phyloP scores from a whole-genome alignment of 2,888 invertebrate species.

The Lacanobia oleracea region DNA sequence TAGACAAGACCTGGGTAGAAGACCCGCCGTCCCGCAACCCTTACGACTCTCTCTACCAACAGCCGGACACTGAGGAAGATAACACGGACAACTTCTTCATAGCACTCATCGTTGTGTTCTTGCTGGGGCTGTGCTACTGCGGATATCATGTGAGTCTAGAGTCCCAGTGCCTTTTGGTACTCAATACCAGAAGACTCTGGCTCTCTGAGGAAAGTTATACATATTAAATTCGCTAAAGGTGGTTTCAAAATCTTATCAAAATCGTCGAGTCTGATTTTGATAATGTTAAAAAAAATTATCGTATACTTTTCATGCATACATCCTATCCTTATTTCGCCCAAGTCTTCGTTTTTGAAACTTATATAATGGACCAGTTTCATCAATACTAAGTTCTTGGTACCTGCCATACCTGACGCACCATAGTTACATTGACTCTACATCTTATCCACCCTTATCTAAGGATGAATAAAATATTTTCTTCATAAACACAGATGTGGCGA shows the following conservation, averaged over 20 bases:
- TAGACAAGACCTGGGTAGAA: conserved; percentile 95
- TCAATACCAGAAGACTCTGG: not conserved
- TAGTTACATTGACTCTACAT: not conserved
- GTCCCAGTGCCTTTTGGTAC: no score
- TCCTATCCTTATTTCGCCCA: not conserved
- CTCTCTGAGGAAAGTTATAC: not conserved
- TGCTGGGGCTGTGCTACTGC: conserved; percentile 90
- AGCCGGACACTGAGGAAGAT: conserved; percentile 94
- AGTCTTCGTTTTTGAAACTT: not conserved
- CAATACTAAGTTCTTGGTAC: not conserved
- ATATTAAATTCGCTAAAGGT: no score
- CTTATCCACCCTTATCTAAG: not conserved
- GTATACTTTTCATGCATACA: not conserved
- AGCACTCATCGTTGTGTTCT: conserved; percentile 93
- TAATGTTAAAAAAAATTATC: no score
- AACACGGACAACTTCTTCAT: conserved; percentile 95
- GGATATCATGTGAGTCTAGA: conserved; percentile 92
- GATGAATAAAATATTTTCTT: not conserved
- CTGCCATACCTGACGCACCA: no score
- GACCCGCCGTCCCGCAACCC: conserved; percentile 95
- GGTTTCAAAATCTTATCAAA: no score
- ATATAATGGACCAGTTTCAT: not conserved
- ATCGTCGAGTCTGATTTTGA: no score
- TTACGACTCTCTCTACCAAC: conserved; percentile 94
- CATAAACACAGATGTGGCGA: conserved; percentile 91